Percentiles rank a stretch among this genome's conserved stretches.
Evolutionary conservation across 2,888 invertebrate genomes (phyloP).

Genomic region (Drosophila helvetica): DNA sequence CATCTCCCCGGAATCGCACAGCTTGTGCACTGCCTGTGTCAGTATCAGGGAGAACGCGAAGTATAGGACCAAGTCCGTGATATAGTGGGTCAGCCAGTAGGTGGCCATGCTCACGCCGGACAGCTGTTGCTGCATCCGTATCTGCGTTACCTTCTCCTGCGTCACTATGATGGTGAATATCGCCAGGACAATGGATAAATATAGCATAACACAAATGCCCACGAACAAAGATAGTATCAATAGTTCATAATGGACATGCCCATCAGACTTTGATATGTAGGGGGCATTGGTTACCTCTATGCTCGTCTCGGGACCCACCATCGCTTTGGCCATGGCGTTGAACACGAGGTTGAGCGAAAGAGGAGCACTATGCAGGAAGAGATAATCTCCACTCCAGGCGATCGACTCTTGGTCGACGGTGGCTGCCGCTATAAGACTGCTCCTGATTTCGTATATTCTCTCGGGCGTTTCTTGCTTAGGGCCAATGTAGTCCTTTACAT

Average conservation of each 20-base stretch:
- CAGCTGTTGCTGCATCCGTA: conserved; percentile 89
- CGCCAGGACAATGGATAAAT: neutral
- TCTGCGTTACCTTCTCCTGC: conserved; percentile 87
- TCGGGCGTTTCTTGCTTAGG: neutral
- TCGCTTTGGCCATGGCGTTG: conserved; percentile 30
- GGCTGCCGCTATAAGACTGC: neutral
- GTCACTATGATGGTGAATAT: conserved; percentile 85
- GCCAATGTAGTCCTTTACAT: neutral
- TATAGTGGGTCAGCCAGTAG: conserved; percentile 88
- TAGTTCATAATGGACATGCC: too few relatives aligned
- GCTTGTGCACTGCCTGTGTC: neutral
- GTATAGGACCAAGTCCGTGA: conserved; percentile 80
- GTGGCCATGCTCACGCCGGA: conserved; percentile 87
- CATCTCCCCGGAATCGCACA: neutral
- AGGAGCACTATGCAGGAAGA: conserved; percentile 18
- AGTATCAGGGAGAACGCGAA: neutral
- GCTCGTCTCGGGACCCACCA: neutral
- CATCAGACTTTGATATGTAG: too few relatives aligned
- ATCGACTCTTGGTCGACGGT: neutral
- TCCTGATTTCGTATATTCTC: neutral
- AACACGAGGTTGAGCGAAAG: conserved; percentile 32
- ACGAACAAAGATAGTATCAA: too few relatives aligned
- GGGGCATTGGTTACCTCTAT: conserved; percentile 87
- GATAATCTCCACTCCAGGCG: neutral
- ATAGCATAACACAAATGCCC: conserved; percentile 81